Conservation (phyloP, 2,888 invertebrate genomes). For the Cabera pusaria region DNA sequence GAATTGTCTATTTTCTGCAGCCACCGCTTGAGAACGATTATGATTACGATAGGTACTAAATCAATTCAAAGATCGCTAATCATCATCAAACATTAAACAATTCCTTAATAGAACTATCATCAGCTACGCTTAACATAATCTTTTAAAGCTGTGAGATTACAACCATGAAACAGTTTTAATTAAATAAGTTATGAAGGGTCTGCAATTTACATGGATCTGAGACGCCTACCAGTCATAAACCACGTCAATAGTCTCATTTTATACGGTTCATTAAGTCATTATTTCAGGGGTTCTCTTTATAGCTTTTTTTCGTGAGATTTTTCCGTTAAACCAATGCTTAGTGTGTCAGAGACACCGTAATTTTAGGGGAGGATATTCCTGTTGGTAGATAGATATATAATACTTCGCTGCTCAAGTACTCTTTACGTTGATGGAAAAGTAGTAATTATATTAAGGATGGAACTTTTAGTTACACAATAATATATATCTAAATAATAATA, state of each 20-base stretch:
- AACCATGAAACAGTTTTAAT: conserved; percentile 13
- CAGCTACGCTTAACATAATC: neutral
- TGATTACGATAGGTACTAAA: too few species aligned
- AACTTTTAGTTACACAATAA: too few species aligned
- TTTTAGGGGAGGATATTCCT: conserved; percentile 17
- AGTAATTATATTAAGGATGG: too few species aligned
- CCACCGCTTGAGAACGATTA: too few species aligned
- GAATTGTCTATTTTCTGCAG: too few species aligned
- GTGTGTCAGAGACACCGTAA: conserved; percentile 24
- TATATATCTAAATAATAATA: too few species aligned
- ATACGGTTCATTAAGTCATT: conserved; percentile 36
- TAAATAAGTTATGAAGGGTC: conserved; percentile 15
- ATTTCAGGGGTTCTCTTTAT: conserved; percentile 33
- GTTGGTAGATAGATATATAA: conserved; percentile 11
- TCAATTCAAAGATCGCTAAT: too few species aligned
- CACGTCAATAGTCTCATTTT: conserved; percentile 34
- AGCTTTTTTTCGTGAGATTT: conserved; percentile 30
- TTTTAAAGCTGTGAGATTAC: conserved; percentile 4
- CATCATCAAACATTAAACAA: too few species aligned
- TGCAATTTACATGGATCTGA: conserved; percentile 26
- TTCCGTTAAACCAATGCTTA: conserved; percentile 27
- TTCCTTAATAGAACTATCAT: too few species aligned
- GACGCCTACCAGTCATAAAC: conserved; percentile 30
- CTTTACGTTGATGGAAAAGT: conserved; percentile 4
- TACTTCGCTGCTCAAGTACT: conserved; percentile 5